Evolutionary conservation across 2,888 invertebrate species (phyloP).

Genomic region (Pecten maximus): DNA sequence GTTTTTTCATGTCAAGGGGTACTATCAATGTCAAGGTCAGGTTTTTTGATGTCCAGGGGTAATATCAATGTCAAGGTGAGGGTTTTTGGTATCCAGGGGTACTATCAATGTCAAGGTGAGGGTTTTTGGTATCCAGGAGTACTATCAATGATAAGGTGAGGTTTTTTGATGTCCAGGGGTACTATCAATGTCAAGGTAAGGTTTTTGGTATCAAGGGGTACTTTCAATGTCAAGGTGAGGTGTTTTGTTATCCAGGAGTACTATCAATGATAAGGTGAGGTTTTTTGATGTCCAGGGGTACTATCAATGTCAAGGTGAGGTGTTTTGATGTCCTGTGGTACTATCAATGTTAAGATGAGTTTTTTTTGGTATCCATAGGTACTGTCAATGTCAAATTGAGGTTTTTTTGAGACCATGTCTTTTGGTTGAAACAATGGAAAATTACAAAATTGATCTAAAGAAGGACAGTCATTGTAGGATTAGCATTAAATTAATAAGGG

Average conservation of each 20-base stretch:
- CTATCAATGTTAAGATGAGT: no score
- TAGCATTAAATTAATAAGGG: no score
- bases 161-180: constrained; percentile 89
- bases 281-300: constrained; percentile 88
- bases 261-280: constrained; percentile 88
- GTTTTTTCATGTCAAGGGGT: background rate
- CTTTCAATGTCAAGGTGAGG: constrained; percentile 84
- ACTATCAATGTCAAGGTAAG: constrained; percentile 90
- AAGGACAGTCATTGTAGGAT: no score
- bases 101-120: constrained; percentile 84
- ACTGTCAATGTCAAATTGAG: no score
- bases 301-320: constrained; percentile 89
- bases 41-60: no score
- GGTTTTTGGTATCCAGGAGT: constrained; percentile 80
- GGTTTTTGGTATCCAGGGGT: constrained; percentile 89
- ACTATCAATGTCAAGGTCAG: constrained; percentile 88
- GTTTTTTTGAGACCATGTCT: constrained; percentile 72
- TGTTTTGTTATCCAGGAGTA: constrained; percentile 81
- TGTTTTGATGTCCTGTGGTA: background rate
- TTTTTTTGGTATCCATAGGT: no score
- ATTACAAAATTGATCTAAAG: no score
- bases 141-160: constrained; percentile 87
- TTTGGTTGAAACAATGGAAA: no score
- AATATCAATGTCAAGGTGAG: no score
- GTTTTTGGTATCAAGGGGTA: constrained; percentile 88